Evolutionary conservation across 2,797 vertebrate genomes (phyloP).

Genomic region (Falco rusticolus): DNA sequence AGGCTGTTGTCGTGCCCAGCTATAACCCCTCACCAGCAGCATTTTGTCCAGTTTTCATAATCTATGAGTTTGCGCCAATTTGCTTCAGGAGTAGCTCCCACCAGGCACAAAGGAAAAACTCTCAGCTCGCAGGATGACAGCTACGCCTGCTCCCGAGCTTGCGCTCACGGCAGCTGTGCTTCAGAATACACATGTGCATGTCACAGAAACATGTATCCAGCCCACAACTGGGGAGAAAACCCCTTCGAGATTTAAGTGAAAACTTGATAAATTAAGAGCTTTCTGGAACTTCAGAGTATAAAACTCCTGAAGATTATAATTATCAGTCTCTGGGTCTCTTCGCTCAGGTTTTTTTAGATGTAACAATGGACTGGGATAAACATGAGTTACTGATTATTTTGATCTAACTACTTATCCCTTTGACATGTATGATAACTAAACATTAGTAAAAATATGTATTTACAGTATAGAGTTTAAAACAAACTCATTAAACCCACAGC

Average conservation of each 20-base stretch:
- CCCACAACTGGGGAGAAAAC: neutral
- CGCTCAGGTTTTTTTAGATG: neutral
- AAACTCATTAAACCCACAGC: neutral
- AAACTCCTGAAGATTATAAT: neutral
- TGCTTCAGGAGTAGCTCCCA: neutral
- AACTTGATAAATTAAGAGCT: neutral
- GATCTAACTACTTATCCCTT: neutral
- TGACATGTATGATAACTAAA: neutral
- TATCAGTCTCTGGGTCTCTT: neutral
- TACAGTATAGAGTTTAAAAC: neutral
- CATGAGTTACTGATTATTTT: neutral
- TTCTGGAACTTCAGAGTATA: neutral
- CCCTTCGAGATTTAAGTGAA: neutral
- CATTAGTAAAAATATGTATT: neutral
- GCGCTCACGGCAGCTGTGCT: neutral
- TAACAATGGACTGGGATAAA: neutral
- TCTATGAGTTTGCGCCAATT: neutral
- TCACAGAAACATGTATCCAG: neutral
- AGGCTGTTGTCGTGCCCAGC: neutral
- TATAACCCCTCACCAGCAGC: neutral
- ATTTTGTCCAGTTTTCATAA: neutral
- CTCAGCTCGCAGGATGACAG: neutral
- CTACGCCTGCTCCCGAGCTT: neutral
- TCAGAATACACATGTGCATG: fast-evolving
- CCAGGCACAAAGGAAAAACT: neutral